Conservation (phyloP, 1,140 invertebrate genomes). For the Eumeta japonica region DNA sequence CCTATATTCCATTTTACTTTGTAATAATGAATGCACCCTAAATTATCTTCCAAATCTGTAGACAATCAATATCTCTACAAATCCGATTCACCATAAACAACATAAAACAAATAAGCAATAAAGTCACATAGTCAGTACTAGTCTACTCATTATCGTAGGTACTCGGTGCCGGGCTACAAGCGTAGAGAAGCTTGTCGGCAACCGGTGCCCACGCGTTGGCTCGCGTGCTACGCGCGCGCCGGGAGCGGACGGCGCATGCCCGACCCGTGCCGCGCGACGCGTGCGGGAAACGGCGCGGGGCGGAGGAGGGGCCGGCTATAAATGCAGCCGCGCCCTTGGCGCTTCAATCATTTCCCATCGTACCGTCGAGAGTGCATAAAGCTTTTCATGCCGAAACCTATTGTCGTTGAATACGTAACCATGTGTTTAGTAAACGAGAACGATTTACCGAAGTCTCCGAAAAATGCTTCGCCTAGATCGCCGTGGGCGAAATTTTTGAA, state of each 20-base stretch:
- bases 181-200: too few species aligned
- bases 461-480: slow-evolving; percentile 36
- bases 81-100: too few species aligned
- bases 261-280: slow-evolving; percentile 27
- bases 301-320: slow-evolving; percentile 28
- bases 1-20: too few species aligned
- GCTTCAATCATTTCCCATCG: slow-evolving; percentile 46
- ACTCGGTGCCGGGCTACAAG: too few species aligned
- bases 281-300: slow-evolving; percentile 12
- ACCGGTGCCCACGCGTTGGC: slow-evolving; percentile 48
- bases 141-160: too few species aligned
- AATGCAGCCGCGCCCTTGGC: slow-evolving; percentile 40
- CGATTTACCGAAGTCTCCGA: slow-evolving; percentile 40
- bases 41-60: too few species aligned
- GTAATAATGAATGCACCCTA: too few species aligned
- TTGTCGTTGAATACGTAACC: slow-evolving; percentile 12
- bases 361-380: slow-evolving; percentile 37
- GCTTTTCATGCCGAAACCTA: slow-evolving; percentile 18
- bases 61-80: too few species aligned
- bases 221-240: slow-evolving; percentile 49
- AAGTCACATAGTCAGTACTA: too few species aligned
- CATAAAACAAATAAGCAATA: too few species aligned
- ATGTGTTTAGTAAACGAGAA: slow-evolving; percentile 53
- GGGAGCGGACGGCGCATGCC: too few species aligned
- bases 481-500: slow-evolving; percentile 52